Base-by-base conservation (phyloP, 2,797 vertebrate genomes). In the Sternotherus odoratus region DNA sequence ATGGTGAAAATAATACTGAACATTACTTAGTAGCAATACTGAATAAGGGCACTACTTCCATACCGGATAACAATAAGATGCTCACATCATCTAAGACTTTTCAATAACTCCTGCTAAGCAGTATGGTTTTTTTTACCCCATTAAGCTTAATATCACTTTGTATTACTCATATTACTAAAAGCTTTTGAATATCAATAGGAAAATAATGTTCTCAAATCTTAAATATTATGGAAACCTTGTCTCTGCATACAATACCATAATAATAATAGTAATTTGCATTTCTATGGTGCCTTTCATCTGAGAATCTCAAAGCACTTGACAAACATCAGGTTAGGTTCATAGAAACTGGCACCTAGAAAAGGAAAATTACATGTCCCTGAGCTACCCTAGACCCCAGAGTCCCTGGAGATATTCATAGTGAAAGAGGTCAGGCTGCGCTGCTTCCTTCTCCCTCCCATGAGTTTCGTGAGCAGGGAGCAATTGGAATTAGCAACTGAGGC, bases 211-310 rank as follows among this genome's bases (percentile, higher is more conserved):
- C 75, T 79, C 51, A n/a, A 77, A 72, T 72, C 51, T 82, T 88
- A 93, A 95, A 88, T 94, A 94, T 94, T 94, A 77, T 63, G 72
- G 82, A 91, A 96, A 91, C 28, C 21, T 93, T 91, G 77, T 82
- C 43, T 95, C 84, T 86, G 79, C 91, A 91, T 94, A 89, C 75
- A 93, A 89, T 88, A 83, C 17, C 21, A 10, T 86, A 90, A 85
- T 87, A 94, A 80, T 12, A 85, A 79, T 50, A 77, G 28, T 66
- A 30, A 90, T 88, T 78, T 95, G 60, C 75, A 92, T 94, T 95
- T 96, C 79, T 90, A 63, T 50, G 77, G 82, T 48, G n/a, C 60
- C 36, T 90, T 94, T 93, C 74, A 83, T 90, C 81, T 92, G 77
- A 86, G 56, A 90, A 60, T 87, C 78, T 89, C 84, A 80, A 53